phyloP scores from a whole-genome alignment of 2,113 vertebrate species.

The Peromyscus maniculatus region DNA sequence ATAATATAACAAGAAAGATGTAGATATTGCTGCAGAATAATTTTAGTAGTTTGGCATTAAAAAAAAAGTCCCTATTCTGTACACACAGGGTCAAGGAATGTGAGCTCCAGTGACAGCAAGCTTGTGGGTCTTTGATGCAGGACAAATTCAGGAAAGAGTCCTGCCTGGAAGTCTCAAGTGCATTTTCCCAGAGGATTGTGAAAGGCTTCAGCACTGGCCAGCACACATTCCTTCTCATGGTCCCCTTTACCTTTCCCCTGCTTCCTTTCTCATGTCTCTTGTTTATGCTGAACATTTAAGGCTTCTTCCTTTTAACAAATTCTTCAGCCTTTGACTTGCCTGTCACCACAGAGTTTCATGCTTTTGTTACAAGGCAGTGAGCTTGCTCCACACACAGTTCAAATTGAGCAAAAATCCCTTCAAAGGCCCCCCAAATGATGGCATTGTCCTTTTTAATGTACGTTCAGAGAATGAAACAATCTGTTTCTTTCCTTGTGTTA shows the following conservation, averaged over 20 bases:
- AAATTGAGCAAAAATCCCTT: conserved; percentile 75
- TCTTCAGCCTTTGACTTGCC: conserved; percentile 77
- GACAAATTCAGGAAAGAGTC: conserved; percentile 50
- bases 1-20: background rate
- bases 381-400: conserved; percentile 80
- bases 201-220: conserved; percentile 64
- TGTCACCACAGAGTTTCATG: conserved; percentile 72
- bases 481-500: conserved; percentile 73
- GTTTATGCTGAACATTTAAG: conserved; percentile 72
- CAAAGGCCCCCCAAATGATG: conserved; percentile 71
- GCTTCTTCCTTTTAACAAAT: conserved; percentile 77
- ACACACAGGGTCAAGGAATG: conserved; percentile 18
- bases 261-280: conserved; percentile 72
- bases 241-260: conserved; percentile 78
- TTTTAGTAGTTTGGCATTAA: conserved; percentile 19
- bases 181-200: conserved; percentile 72
- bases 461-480: conserved; percentile 71
- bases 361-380: conserved; percentile 80
- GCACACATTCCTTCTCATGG: conserved; percentile 74
- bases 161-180: background rate
- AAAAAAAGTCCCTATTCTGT: background rate
- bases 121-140: conserved; percentile 44
- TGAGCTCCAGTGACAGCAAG: background rate
- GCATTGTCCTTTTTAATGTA: conserved; percentile 76
- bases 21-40: background rate